Conservation (phyloP, 2,888 invertebrate genomes). For the Dyspetes luteomarginatus region DNA sequence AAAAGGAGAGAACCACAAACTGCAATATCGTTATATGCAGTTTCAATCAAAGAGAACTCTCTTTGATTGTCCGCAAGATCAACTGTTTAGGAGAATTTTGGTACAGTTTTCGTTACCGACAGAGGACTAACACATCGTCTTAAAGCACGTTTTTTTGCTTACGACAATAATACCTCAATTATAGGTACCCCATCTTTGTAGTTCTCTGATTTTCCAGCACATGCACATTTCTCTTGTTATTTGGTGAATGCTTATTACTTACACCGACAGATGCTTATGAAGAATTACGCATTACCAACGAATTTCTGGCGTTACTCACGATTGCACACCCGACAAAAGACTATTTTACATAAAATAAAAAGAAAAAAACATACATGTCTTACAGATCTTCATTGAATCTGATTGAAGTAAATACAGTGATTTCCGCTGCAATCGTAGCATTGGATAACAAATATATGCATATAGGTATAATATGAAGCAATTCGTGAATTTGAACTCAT, state of each 20-base stretch:
- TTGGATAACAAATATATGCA: background rate
- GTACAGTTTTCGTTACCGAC: no score
- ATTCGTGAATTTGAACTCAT: background rate
- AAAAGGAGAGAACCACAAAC: no score
- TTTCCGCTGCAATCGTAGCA: background rate
- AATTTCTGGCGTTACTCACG: constrained; percentile 40
- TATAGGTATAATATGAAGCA: background rate
- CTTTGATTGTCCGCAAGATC: no score
- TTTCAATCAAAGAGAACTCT: no score
- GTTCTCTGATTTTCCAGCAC: background rate
- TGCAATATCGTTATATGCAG: no score
- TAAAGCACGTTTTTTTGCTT: no score
- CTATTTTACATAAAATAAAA: constrained; percentile 11
- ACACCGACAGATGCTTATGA: constrained; percentile 15
- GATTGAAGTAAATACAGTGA: background rate
- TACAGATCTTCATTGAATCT: background rate
- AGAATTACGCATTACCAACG: no score
- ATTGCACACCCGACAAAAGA: background rate
- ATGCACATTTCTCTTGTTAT: constrained; percentile 6
- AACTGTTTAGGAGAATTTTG: no score
- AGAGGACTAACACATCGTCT: no score
- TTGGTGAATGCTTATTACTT: background rate
- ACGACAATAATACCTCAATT: background rate
- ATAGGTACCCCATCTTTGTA: background rate
- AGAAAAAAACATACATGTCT: background rate